These are phyloP conservation scores for Yponomeuta sedellus DNA, from an alignment of 2,888 invertebrate genomes.

Conservation along the genomic window DNA sequence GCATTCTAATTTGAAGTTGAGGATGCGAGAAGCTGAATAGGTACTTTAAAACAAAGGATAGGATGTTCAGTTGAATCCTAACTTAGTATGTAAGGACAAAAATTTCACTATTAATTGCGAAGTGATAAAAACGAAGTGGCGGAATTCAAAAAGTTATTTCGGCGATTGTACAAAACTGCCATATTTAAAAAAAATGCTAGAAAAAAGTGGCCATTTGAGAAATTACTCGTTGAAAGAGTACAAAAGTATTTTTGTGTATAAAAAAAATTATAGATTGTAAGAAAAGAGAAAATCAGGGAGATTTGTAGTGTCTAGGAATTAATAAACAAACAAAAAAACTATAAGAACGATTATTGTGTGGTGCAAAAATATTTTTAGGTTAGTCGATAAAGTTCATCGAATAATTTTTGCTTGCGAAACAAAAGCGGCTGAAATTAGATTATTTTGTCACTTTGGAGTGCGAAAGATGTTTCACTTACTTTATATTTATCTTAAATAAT, in stretches of 20 bases:
- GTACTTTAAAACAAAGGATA: background rate
- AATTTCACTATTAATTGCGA: background rate
- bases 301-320: slow-evolving; percentile 57
- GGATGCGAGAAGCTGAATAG: background rate
- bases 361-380: slow-evolving; percentile 25
- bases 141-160: slow-evolving; percentile 31
- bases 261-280: slow-evolving; percentile 49
- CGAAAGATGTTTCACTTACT: slow-evolving; percentile 28
- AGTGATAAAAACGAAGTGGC: background rate
- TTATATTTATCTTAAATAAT: slow-evolving; percentile 21
- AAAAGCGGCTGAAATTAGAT: slow-evolving; percentile 21
- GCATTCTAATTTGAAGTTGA: background rate
- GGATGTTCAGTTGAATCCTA: background rate
- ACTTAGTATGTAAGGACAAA: background rate
- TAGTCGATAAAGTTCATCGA: slow-evolving; percentile 18
- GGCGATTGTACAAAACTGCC: slow-evolving; percentile 62
- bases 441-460: slow-evolving; percentile 28
- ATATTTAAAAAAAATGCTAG: slow-evolving; percentile 42
- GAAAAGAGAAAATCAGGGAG: slow-evolving; percentile 72
- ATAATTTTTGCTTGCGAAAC: slow-evolving; percentile 36
- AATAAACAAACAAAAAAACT: slow-evolving; percentile 25
- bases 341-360: slow-evolving; percentile 59
- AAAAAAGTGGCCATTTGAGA: slow-evolving; percentile 62
- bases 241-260: slow-evolving; percentile 77
- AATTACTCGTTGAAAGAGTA: slow-evolving; percentile 69